A percentile compares a stretch with the other conserved stretches of the same genome.
Evolutionary conservation across 2,113 vertebrate genomes (phyloP).

Genomic region (Cyprinodon brontotheroides): DNA sequence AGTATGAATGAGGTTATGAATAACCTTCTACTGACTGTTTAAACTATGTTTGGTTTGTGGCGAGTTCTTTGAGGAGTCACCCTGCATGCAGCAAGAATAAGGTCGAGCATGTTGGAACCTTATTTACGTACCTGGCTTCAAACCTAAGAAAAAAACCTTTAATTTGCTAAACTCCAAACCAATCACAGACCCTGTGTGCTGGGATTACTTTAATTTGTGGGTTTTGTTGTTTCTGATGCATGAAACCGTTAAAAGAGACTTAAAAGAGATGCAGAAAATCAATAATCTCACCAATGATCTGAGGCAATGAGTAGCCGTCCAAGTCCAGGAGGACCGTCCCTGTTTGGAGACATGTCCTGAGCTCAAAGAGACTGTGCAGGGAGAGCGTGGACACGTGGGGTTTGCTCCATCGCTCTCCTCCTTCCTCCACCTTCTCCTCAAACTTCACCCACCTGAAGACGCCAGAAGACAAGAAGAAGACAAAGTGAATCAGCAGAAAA

Average conservation of each 20-base stretch:
- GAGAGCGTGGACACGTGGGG: constrained; percentile 96
- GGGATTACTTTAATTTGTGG: too few species aligned
- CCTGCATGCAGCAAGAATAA: too few species aligned
- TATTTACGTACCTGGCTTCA: too few species aligned
- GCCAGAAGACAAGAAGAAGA: constrained; percentile 6
- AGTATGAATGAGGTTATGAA: too few species aligned
- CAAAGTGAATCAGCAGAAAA: neutral
- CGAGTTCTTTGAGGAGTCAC: too few species aligned
- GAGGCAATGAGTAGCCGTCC: constrained; percentile 89
- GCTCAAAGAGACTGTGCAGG: constrained; percentile 96
- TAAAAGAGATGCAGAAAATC: too few species aligned
- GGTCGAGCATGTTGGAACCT: too few species aligned
- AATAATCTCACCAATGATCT: constrained; percentile 88
- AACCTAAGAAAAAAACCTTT: neutral
- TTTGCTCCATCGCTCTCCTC: constrained; percentile 97
- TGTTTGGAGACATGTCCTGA: constrained; percentile 93
- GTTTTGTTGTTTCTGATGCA: too few species aligned
- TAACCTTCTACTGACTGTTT: too few species aligned
- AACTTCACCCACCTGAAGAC: constrained; percentile 94
- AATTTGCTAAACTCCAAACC: neutral
- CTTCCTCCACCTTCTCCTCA: constrained; percentile 98
- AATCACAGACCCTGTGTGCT: neutral
- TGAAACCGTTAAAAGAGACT: too few species aligned
- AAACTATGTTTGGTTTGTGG: too few species aligned
- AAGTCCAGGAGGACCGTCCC: constrained; percentile 93